Evolutionary conservation across 2,797 vertebrate species (phyloP), one percentile per base, ranked within the genome.

Genomic region (Galaxias olidus): DNA sequence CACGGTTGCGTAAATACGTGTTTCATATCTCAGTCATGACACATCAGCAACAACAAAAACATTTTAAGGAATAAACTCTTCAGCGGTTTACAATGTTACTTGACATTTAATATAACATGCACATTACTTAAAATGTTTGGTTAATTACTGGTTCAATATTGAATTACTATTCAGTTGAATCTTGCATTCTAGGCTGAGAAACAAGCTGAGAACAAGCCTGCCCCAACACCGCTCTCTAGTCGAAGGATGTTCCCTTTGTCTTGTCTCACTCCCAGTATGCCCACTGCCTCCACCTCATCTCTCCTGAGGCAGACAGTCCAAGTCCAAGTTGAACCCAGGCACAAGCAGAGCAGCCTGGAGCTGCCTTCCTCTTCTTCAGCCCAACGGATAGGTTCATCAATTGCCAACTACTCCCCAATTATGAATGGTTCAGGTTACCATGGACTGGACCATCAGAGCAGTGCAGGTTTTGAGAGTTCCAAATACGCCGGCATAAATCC

Each of bases 181-280:
- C n/a, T n/a, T n/a, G n/a, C n/a, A n/a, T n/a, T 73, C 53, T 61
- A 92, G 92, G 90, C 88, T 61, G 92, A 93, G 75, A 89, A 87
- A 71, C 94, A 95, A 65, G 94, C 95, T 61, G 89, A 90, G 73
- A 93, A 87, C 77, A 94, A 81, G 69, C 84, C 75, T 12, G 75
- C 87, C 2, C 86, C 89, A 1, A 90, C 90, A 0, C 92, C 94
- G 0, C 90, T 94, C 41, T 82, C 86, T 74, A 86, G 91, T 82
- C 61, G 93, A 84, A 82, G 90, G 85, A 93, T 93, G 92, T 92
- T 93, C 74, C 90, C 92, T n/a, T 78, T 91, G 61, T 93, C 92
- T 60, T 93, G 92, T 73, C 88, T 93, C 63, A 90, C 90, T 74
- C 89, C 90, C 57, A 79, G 85, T 62, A 68, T 86, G 49, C 82